Evolutionary conservation across 1,140 invertebrate species (phyloP).

Genomic region (Drosophila kurseongensis): DNA sequence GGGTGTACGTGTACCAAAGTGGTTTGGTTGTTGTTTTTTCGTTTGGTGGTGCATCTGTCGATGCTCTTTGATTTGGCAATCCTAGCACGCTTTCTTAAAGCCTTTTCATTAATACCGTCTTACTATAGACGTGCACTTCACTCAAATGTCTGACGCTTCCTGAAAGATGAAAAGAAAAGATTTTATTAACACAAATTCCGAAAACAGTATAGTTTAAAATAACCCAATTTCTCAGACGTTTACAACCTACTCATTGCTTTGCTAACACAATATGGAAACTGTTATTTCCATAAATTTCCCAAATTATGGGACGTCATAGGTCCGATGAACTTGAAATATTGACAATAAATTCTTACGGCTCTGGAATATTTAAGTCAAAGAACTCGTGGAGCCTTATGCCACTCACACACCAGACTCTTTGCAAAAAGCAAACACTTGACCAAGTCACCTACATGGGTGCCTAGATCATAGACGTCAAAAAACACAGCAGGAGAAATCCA

Average conservation of each 20-base stretch:
- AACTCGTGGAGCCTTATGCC: no score
- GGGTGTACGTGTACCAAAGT: constrained; percentile 12
- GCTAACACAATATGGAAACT: no score
- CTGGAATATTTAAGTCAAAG: no score
- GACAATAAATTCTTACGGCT: neutral
- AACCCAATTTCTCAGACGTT: no score
- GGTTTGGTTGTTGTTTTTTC: neutral
- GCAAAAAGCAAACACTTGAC: neutral
- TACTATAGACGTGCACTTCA: constrained; percentile 2
- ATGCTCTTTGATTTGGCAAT: constrained; percentile 35
- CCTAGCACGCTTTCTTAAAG: constrained; percentile 11
- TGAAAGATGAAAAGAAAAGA: neutral
- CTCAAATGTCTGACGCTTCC: constrained; percentile 7
- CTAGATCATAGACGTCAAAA: neutral
- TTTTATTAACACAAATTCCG: no score
- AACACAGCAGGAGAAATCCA: neutral
- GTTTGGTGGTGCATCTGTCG: constrained; percentile 15
- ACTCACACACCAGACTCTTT: neutral
- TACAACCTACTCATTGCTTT: no score
- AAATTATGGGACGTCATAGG: no score
- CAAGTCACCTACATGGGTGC: neutral
- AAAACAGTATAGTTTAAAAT: no score
- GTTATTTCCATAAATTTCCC: no score
- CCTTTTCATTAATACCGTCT: neutral
- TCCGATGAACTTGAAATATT: no score